A percentile compares a stretch with the other conserved stretches of the same genome.
Evolutionary conservation across 2,113 vertebrate genomes (phyloP).

Genomic region (Morphnarchus princeps): DNA sequence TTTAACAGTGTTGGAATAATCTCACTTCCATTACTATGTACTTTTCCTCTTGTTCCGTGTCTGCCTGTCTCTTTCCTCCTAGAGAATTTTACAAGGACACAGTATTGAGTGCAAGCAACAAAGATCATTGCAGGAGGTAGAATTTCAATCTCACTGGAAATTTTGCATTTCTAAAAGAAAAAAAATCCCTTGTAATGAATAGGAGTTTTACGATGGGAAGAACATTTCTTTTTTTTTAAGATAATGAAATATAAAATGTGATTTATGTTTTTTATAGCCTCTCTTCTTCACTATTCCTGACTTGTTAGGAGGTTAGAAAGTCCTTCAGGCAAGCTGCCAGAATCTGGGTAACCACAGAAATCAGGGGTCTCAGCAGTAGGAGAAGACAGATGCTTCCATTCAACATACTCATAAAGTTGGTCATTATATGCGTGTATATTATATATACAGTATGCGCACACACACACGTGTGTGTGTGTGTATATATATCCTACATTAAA

Average conservation of each 20-base stretch:
- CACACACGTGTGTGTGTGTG: neutral
- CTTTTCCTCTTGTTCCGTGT: neutral
- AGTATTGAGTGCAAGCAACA: neutral
- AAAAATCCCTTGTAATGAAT: neutral
- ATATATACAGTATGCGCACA: neutral
- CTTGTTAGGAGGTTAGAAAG: neutral
- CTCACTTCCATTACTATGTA: neutral
- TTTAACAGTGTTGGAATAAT: neutral
- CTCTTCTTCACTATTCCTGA: neutral
- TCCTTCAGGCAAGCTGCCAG: neutral
- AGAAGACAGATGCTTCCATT: neutral
- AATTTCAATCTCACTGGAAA: neutral
- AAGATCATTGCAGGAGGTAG: neutral
- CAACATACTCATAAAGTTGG: neutral
- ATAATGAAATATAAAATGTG: neutral
- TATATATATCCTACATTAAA: neutral
- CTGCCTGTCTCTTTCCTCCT: neutral
- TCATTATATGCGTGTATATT: neutral
- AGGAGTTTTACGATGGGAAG: neutral
- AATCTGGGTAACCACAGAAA: neutral
- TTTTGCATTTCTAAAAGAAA: neutral
- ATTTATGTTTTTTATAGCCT: neutral
- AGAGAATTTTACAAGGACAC: neutral
- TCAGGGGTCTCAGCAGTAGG: accelerated
- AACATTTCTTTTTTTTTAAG: neutral